Conservation (phyloP, 2,113 vertebrate species). For the Parus major region DNA sequence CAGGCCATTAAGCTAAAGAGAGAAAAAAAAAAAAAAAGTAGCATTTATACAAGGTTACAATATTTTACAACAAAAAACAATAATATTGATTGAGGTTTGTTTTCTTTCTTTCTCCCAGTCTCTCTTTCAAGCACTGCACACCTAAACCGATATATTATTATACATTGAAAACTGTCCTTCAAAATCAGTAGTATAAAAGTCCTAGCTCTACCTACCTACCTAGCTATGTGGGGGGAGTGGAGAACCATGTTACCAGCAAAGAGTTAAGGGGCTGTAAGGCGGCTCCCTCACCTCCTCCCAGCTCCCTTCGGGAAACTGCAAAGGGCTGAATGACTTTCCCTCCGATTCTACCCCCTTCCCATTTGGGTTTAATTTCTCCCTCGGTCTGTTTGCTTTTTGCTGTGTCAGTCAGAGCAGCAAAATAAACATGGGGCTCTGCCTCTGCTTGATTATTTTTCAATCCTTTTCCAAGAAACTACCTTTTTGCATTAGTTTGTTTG, state of each 20-base stretch:
- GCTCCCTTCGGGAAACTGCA: not conserved
- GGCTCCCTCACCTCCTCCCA: not conserved
- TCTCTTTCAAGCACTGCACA: conserved; percentile 72
- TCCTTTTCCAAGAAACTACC: conserved; percentile 41
- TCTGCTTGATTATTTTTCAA: conserved; percentile 51
- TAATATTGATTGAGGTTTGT: conserved; percentile 74
- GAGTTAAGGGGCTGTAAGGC: not conserved
- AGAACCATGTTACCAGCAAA: not conserved
- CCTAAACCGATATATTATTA: conserved; percentile 71
- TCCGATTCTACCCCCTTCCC: not conserved
- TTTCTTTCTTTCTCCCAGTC: conserved; percentile 62
- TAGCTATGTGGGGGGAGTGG: not conserved
- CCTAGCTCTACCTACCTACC: conserved; percentile 67
- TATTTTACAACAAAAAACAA: conserved; percentile 77
- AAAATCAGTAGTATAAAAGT: conserved; percentile 86
- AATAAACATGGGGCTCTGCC: conserved; percentile 34
- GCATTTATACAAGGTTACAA: conserved; percentile 79
- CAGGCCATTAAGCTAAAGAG: conserved; percentile 78
- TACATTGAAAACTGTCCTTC: conserved; percentile 73
- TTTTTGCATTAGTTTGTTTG: conserved; percentile 46
- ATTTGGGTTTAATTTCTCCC: conserved; percentile 44
- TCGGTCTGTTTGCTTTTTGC: conserved; percentile 47
- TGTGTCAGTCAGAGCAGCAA: conserved; percentile 57
- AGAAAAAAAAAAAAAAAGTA: conserved; percentile 18
- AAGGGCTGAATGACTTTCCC: not conserved